These are phyloP conservation scores for Agraylea sexmaculata DNA, from an alignment of 1,140 invertebrate species.

Conservation along the genomic window DNA sequence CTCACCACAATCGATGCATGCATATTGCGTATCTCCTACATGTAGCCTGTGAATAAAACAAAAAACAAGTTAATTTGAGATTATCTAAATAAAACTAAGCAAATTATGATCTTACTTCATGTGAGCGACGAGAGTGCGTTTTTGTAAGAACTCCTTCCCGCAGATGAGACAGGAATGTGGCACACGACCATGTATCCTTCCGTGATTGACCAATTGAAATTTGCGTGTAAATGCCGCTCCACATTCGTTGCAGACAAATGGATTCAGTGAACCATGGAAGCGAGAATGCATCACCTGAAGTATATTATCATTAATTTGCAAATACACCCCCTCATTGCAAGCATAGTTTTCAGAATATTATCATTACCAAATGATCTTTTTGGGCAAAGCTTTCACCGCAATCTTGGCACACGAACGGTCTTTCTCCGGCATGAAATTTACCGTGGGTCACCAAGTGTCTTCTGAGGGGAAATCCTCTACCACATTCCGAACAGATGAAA, in stretches of 20 bases:
- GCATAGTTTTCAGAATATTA: background rate
- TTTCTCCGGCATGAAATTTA: slow-evolving; percentile 77
- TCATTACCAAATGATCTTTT: slow-evolving; percentile 55
- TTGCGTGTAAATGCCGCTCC: slow-evolving; percentile 72
- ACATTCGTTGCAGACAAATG: slow-evolving; percentile 70
- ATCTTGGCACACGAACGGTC: slow-evolving; percentile 74
- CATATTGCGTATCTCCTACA: slow-evolving; percentile 49
- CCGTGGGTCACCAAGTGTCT: slow-evolving; percentile 72
- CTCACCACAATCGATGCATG: slow-evolving; percentile 63
- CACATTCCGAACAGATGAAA: slow-evolving; percentile 71
- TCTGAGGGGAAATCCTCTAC: slow-evolving; percentile 66
- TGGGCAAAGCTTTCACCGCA: slow-evolving; percentile 82
- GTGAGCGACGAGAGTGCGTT: slow-evolving; percentile 64
- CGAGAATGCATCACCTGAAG: slow-evolving; percentile 57
- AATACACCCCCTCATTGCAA: background rate
- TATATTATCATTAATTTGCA: background rate
- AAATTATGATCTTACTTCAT: slow-evolving; percentile 43
- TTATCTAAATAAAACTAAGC: slow-evolving; percentile 2
- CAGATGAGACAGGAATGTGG: slow-evolving; percentile 71
- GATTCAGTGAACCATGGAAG: slow-evolving; percentile 70
- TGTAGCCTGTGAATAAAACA: slow-evolving; percentile 30
- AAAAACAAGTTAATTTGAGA: background rate
- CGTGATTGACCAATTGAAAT: slow-evolving; percentile 74
- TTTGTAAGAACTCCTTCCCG: slow-evolving; percentile 74
- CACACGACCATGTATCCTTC: slow-evolving; percentile 61